A percentile compares a stretch with the other conserved stretches of the same genome.
Evolutionary conservation across 2,113 vertebrate genomes (phyloP).

Genomic region (Abramis brama): DNA sequence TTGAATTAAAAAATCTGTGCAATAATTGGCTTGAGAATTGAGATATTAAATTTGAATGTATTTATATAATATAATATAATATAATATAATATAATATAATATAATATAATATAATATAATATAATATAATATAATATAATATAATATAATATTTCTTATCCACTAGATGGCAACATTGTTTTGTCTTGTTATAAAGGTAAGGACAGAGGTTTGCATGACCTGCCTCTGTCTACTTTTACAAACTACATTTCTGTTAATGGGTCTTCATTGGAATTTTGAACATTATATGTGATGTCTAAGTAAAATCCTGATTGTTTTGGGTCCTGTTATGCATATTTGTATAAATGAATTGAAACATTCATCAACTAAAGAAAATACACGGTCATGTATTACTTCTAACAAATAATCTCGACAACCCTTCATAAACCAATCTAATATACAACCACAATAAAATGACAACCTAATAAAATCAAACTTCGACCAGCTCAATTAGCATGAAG

Average conservation of each 20-base stretch:
- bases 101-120: background rate
- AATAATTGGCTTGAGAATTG: background rate
- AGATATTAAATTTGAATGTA: background rate
- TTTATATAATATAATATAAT: background rate
- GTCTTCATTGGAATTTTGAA: background rate
- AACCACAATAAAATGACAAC: background rate
- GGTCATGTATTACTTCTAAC: background rate
- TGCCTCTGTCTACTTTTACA: background rate
- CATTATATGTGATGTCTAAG: background rate
- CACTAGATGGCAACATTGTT: constrained; percentile 51
- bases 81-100: background rate
- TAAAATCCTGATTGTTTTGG: background rate
- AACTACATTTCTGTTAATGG: background rate
- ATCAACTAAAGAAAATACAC: background rate
- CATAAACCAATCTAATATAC: background rate
- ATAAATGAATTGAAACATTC: background rate
- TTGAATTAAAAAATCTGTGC: background rate
- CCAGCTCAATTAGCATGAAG: background rate
- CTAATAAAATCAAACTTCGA: background rate
- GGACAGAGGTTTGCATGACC: background rate
- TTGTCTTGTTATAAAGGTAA: background rate
- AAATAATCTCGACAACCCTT: background rate
- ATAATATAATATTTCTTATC: background rate
- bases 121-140: background rate
- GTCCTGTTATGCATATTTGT: background rate